Evolutionary conservation across 2,797 vertebrate genomes (phyloP).

Genomic region (Cyprinella venusta): DNA sequence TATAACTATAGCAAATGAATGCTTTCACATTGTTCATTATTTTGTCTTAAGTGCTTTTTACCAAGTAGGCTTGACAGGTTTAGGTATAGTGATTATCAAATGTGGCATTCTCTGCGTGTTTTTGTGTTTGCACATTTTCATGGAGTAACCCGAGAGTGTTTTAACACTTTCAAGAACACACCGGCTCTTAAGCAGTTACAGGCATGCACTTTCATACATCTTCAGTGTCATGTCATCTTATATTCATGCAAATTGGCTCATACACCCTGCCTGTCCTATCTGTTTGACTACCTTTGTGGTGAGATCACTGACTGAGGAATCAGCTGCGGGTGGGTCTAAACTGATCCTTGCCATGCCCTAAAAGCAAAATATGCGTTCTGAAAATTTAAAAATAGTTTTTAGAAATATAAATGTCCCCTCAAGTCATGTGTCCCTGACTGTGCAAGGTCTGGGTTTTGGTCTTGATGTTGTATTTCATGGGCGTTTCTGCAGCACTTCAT

Average conservation of each 20-base stretch:
- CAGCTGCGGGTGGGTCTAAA: constrained; percentile 61
- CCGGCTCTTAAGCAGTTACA: constrained; percentile 39
- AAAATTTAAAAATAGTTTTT: not conserved
- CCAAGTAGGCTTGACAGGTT: constrained; percentile 24
- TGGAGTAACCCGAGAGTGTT: constrained; percentile 64
- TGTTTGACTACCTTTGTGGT: constrained; percentile 75
- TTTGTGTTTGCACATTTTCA: constrained; percentile 68
- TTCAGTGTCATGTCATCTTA: not conserved
- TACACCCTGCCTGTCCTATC: constrained; percentile 71
- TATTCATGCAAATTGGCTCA: constrained; percentile 51
- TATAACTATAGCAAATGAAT: not conserved
- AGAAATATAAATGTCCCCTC: too few relatives aligned
- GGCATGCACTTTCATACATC: not conserved
- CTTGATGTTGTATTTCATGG: too few relatives aligned
- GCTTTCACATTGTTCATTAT: not conserved
- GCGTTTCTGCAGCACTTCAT: too few relatives aligned
- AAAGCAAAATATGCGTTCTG: constrained; percentile 31
- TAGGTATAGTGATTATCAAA: constrained; percentile 67
- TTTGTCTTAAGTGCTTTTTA: constrained; percentile 14
- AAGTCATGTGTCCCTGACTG: too few relatives aligned
- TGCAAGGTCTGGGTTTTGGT: not conserved
- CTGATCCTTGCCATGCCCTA: constrained; percentile 43
- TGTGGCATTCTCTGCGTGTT: constrained; percentile 59
- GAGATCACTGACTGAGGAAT: constrained; percentile 75
- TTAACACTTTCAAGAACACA: constrained; percentile 52